Percentiles rank a stretch among this genome's conserved stretches.
phyloP scores from a whole-genome alignment of 2,797 vertebrate species.

The Microctenopoma stevenorrisi region DNA sequence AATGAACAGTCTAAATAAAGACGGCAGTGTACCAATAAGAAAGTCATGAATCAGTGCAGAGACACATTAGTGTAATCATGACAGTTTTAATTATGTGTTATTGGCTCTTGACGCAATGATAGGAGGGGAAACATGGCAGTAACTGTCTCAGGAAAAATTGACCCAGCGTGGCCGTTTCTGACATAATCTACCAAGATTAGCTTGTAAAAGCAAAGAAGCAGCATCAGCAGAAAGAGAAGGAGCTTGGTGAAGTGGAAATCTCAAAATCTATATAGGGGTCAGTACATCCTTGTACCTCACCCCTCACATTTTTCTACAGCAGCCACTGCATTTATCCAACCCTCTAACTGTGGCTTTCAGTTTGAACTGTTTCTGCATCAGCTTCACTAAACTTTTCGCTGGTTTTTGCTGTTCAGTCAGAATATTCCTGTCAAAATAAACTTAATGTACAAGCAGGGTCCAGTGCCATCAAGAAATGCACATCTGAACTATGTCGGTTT shows the following conservation, averaged over 20 bases:
- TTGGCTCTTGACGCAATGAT: neutral
- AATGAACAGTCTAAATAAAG: slow-evolving; percentile 28
- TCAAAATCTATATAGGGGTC: slow-evolving; percentile 32
- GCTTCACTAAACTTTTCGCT: slow-evolving; percentile 4
- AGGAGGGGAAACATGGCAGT: neutral
- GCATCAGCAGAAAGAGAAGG: slow-evolving; percentile 18
- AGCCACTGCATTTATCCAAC: neutral
- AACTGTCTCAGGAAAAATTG: neutral
- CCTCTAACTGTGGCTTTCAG: neutral
- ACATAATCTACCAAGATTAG: neutral
- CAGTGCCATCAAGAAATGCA: slow-evolving; percentile 14
- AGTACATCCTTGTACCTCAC: slow-evolving; percentile 1
- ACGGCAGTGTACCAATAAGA: neutral
- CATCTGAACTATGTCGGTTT: no score
- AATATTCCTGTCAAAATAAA: slow-evolving; percentile 48
- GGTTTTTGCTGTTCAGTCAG: slow-evolving; percentile 18
- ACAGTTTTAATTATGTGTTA: neutral
- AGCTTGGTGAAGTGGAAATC: slow-evolving; percentile 30
- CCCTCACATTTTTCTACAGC: slow-evolving; percentile 8
- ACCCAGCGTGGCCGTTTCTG: neutral
- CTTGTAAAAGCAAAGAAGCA: slow-evolving; percentile 15
- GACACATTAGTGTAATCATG: neutral
- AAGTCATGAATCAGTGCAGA: neutral
- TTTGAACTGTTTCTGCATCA: slow-evolving; percentile 3
- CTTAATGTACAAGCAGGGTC: slow-evolving; percentile 28